Evolutionary conservation across 1,140 invertebrate genomes (phyloP).

Genomic region (Parapsyche elsis): DNA sequence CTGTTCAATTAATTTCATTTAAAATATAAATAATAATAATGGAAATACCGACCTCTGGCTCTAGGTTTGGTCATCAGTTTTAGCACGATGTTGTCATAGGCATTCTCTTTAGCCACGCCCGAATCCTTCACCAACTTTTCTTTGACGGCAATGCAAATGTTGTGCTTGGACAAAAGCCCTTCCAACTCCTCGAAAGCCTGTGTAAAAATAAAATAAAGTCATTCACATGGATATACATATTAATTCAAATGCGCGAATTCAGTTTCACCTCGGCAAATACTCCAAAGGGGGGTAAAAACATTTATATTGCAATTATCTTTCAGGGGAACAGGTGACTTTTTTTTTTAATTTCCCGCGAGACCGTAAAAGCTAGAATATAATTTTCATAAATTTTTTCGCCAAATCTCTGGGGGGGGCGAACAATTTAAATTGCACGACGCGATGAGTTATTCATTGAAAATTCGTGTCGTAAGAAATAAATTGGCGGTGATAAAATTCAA

Average conservation of each 20-base stretch:
- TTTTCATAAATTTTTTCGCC: conserved; percentile 37
- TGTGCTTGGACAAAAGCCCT: conserved; percentile 79
- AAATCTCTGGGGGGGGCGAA: neutral
- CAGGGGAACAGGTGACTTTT: conserved; percentile 5
- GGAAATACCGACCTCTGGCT: conserved; percentile 77
- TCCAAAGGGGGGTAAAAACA: neutral
- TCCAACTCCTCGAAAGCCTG: conserved; percentile 95
- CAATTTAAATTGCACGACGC: conserved; percentile 26
- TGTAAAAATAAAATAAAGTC: conserved; percentile 63
- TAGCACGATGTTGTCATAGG: conserved; percentile 89
- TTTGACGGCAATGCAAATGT: conserved; percentile 93
- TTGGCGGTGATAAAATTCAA: conserved; percentile 27
- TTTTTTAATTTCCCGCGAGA: conserved; percentile 39
- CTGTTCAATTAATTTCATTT: too few species aligned
- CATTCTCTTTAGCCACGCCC: conserved; percentile 86
- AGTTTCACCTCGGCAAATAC: neutral
- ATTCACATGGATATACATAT: neutral
- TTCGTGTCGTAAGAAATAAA: conserved; percentile 22
- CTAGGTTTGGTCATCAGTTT: conserved; percentile 85
- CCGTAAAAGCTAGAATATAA: conserved; percentile 8
- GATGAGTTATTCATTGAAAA: conserved; percentile 32
- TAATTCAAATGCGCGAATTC: neutral
- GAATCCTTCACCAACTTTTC: conserved; percentile 96
- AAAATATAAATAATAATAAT: neutral
- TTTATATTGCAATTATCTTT: conserved; percentile 23